A percentile compares a stretch with the other conserved stretches of the same genome.
phyloP scores from a whole-genome alignment of 2,113 vertebrate genomes.

The Xiphophorus maculatus region DNA sequence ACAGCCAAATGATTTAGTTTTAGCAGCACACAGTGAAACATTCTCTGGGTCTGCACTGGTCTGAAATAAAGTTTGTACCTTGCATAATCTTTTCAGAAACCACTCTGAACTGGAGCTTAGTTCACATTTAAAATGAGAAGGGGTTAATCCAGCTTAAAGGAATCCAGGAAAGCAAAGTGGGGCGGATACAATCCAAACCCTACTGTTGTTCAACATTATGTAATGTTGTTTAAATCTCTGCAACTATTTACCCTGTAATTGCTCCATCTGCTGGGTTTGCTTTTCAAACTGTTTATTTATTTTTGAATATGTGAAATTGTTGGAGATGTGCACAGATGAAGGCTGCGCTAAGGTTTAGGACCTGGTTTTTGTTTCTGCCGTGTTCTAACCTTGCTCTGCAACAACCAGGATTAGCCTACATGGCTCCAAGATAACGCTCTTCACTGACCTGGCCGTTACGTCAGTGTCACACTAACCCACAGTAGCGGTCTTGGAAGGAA shows the following conservation, averaged over 20 bases:
- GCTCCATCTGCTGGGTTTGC: not conserved
- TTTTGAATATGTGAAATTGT: not conserved
- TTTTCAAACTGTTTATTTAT: not conserved
- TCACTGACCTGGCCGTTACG: conserved; percentile 25
- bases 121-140: not conserved
- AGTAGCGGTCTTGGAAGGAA: conserved; percentile 18
- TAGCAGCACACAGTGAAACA: too few relatives aligned
- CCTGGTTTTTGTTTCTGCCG: not conserved
- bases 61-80: not conserved
- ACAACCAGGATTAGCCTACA: conserved; percentile 45
- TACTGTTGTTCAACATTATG: not conserved
- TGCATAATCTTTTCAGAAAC: not conserved
- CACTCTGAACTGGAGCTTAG: not conserved
- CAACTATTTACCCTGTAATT: not conserved
- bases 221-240: not conserved
- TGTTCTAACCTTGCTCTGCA: conserved; percentile 1
- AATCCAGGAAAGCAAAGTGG: not conserved
- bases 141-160: not conserved
- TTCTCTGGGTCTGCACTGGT: too few relatives aligned
- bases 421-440: conserved; percentile 2
- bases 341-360: not conserved
- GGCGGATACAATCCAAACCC: not conserved
- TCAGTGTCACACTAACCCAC: conserved; percentile 67
- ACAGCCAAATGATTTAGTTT: too few relatives aligned
- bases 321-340: not conserved